Base-by-base conservation (phyloP, 2,888 invertebrate species). In the Acronicta alni region DNA sequence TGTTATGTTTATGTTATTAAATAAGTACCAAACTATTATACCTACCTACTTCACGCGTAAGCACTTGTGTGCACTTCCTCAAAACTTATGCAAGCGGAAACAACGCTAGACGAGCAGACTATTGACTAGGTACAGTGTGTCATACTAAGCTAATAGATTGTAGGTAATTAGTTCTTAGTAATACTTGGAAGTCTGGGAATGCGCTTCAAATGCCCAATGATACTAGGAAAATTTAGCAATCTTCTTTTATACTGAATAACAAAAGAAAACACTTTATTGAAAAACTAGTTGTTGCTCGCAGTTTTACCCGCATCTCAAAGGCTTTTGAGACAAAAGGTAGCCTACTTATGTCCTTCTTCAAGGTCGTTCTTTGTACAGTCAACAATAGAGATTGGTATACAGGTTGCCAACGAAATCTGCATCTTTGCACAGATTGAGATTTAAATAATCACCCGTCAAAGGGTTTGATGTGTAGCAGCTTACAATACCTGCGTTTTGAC, bases 191-290 rank as follows among this genome's bases (percentile, higher is more conserved):
- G 5, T 35, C 23, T 26, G 26, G 45, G 14, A 16, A 39, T 15
- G 2, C 30, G 15, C 16, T 26, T 9, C 30, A 38, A 35, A 43
- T 37, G 12, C 5, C 12, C 0, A 23, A 12, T 2, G 23, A 8
- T 45, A 37, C 66, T 20, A 57, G 66, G 48, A 65, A 65, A 57
- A 45, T 7, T 8, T 12, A 39, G 1, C 6, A 17, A 14, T 35
- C 55, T 30, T 20, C n/a, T 23, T 10, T 32, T 1, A 1, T 26
- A 23, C 1, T 5, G 6, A 23, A 23, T 23, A 7, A 3, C 1
- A 26, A 26, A 26, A 17, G 10, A 39, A 10, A 39, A 39, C 10
- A 16, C 10, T 16, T 5, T 23, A 23, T 23, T 3, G 23, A 23
- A 23, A 7, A 23, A 7, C 7, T 23, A n/a, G n/a, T n/a, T n/a